A percentile compares a stretch with the other conserved stretches of the same genome.
Evolutionary conservation across 2,888 invertebrate genomes (phyloP).

Genomic region (Acronicta psi): DNA sequence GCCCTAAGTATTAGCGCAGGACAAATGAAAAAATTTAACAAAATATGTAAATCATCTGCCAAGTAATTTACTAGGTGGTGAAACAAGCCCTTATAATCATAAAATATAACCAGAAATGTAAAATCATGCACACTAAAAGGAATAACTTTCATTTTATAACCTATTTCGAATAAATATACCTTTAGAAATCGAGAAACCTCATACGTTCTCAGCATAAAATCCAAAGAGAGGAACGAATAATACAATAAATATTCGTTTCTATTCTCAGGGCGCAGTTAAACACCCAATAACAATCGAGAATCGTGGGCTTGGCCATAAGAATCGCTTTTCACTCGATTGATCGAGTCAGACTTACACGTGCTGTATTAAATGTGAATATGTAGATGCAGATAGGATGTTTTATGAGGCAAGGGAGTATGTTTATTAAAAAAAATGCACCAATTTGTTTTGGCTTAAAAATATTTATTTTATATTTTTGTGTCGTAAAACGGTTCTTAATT

Average conservation of each 20-base stretch:
- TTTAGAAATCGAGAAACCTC: slow-evolving; percentile 19
- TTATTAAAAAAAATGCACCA: too few species aligned
- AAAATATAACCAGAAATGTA: background rate
- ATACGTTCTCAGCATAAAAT: slow-evolving; percentile 15
- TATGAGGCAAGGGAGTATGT: too few species aligned
- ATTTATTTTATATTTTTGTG: too few species aligned
- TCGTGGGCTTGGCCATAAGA: slow-evolving; percentile 16
- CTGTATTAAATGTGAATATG: slow-evolving; percentile 6
- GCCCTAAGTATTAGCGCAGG: too few species aligned
- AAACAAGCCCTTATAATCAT: too few species aligned
- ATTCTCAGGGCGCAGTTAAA: slow-evolving; percentile 40
- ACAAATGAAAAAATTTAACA: too few species aligned
- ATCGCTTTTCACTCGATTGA: slow-evolving; percentile 23
- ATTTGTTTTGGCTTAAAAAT: too few species aligned
- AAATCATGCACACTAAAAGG: background rate
- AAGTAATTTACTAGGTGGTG: too few species aligned
- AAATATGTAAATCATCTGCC: too few species aligned
- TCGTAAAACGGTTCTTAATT: too few species aligned
- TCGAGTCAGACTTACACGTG: slow-evolving; percentile 4
- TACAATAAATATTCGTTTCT: slow-evolving; percentile 40
- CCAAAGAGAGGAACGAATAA: slow-evolving; percentile 14
- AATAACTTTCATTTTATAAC: slow-evolving; percentile 7
- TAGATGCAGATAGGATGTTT: background rate
- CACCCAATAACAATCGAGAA: slow-evolving; percentile 31
- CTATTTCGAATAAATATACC: slow-evolving; percentile 1